A percentile compares a stretch with the other conserved stretches of the same genome.
Conservation (phyloP, 2,797 vertebrate genomes). For the Phoeniculus purpureus region DNA sequence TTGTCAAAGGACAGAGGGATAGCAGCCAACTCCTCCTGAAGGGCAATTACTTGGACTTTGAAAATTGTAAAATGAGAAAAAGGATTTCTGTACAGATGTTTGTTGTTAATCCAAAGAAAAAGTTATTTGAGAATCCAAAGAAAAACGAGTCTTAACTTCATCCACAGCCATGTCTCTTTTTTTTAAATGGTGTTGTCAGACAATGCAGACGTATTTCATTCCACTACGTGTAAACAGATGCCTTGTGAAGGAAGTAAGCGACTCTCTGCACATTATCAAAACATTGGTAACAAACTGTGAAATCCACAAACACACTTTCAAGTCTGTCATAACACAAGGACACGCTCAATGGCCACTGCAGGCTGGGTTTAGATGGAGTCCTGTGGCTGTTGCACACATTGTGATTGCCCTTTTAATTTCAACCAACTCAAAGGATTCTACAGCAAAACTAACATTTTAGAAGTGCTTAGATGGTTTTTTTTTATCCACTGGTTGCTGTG, state of each 20-base stretch:
- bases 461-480: neutral
- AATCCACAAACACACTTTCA: neutral
- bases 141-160: slow-evolving; percentile 38
- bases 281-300: slow-evolving; percentile 38
- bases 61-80: slow-evolving; percentile 34
- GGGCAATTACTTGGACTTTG: slow-evolving; percentile 14
- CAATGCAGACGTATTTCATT: neutral
- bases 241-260: neutral
- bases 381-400: neutral
- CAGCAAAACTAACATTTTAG: neutral
- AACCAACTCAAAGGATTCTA: neutral
- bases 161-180: slow-evolving; percentile 29
- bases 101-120: slow-evolving; percentile 69
- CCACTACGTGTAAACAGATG: neutral
- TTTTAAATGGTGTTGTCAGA: neutral
- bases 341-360: neutral
- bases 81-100: slow-evolving; percentile 35
- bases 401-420: neutral
- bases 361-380: neutral
- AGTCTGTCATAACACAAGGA: neutral
- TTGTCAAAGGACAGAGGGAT: neutral
- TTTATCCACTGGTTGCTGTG: neutral
- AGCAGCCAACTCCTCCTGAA: slow-evolving; percentile 15
- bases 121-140: slow-evolving; percentile 62
- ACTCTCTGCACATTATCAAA: neutral